These are phyloP conservation scores for Dolichoris vasculosae DNA, from an alignment of 1,140 invertebrate genomes.

Conservation along the genomic window DNA sequence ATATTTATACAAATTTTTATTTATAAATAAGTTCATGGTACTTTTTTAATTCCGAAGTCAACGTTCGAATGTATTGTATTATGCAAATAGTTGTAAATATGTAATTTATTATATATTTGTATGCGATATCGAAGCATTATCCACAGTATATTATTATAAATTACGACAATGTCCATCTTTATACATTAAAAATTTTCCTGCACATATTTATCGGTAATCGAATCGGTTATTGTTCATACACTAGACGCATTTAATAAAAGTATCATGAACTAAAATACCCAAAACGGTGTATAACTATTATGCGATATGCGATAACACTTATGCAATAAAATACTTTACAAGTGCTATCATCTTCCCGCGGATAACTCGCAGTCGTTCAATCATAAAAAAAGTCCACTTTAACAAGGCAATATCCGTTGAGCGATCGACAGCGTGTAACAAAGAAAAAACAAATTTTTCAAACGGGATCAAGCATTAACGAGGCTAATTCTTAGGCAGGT, in stretches of 20 bases:
- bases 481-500: neutral
- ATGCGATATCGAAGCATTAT: neutral
- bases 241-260: neutral
- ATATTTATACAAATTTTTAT: too few species aligned
- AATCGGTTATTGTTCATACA: neutral
- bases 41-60: neutral
- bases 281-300: neutral
- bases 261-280: neutral
- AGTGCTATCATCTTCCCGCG: neutral
- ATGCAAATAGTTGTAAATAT: neutral
- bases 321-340: slow-evolving; percentile 18
- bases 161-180: neutral
- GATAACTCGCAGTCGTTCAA: neutral
- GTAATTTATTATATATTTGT: neutral
- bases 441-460: neutral
- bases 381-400: neutral
- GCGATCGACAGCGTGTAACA: neutral
- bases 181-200: neutral
- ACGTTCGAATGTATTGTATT: neutral
- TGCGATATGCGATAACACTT: neutral
- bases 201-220: neutral
- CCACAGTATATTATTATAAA: neutral
- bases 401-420: neutral
- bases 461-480: neutral
- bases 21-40: too few species aligned